Evolutionary conservation across 2,113 vertebrate species (phyloP), one percentile per base, ranked within the genome.

Genomic region (Paratilapia polleni): DNA sequence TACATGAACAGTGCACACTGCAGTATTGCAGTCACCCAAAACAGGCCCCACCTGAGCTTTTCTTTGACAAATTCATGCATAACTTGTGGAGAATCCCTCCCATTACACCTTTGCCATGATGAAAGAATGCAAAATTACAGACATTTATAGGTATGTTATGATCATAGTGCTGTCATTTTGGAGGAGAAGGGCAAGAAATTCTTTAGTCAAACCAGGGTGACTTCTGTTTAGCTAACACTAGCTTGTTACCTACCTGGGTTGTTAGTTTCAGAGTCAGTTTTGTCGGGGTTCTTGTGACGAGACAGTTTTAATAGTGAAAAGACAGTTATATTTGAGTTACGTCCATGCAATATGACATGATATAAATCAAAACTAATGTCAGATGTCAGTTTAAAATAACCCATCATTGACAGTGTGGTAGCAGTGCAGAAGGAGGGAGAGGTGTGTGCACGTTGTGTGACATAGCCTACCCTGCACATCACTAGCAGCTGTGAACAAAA

Each of bases 301-400:
- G 0, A 1, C 10, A n/a, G 17, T 20, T 73, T 17, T 73, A 31
- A 52, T 26, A 24, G 28, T 20, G 19, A 52, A 52, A 70, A 28
- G 17, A 5, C 36, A 38, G 36, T 52, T 70, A 20, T 26, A 28
- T 31, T 49, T 70, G 15, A 10, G 19, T 52, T 52, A 52, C 13
- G 43, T n/a, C 17, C 0, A 7, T 54, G 26, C 47, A 52, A 3
- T 28, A 49, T 20, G 28, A 3, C 1, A 43, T 70, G 6, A 52
- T 34, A 54, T 54, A 54, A 73, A 34, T 54, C 4, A 31, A 54
- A 31, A 73, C 26, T 1, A 52, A 73, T 52, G 52, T 11, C 31
- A 73, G 54, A 73, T 54, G 24, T 73, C 47, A 73, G 10, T 73
- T 73, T 73, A 47, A 19, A 8, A 1, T 52, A 20, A 0, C 6